Conservation (phyloP, 2,113 vertebrate genomes). For the Oxyura jamaicensis region DNA sequence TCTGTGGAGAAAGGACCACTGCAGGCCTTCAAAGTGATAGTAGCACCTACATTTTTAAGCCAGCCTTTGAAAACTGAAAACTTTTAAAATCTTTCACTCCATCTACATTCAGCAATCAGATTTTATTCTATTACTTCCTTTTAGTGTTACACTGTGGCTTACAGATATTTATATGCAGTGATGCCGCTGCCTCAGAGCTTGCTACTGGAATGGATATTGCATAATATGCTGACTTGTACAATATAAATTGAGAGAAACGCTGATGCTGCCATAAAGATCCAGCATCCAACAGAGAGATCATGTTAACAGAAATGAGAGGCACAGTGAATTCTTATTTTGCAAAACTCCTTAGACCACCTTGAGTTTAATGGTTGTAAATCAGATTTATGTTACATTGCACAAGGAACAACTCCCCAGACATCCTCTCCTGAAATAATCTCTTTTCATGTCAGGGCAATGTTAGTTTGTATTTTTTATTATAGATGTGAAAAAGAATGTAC, state of each 20-base stretch:
- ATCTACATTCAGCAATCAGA: not conserved
- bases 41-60: accelerated
- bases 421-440: not conserved
- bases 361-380: not conserved
- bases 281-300: not conserved
- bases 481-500: not conserved
- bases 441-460: not conserved
- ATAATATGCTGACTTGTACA: not conserved
- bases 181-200: not conserved
- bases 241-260: not conserved
- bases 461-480: not conserved
- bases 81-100: not conserved
- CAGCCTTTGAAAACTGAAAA: not conserved
- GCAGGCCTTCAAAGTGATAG: not conserved
- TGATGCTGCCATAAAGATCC: not conserved
- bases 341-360: not conserved
- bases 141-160: not conserved
- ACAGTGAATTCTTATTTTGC: not conserved
- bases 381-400: not conserved
- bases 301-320: not conserved
- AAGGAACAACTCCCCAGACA: not conserved
- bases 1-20: not conserved
- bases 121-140: not conserved
- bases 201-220: not conserved
- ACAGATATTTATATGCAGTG: not conserved